Evolutionary conservation across 2,113 vertebrate species (phyloP).

Genomic region (Pterocles orientalis): DNA sequence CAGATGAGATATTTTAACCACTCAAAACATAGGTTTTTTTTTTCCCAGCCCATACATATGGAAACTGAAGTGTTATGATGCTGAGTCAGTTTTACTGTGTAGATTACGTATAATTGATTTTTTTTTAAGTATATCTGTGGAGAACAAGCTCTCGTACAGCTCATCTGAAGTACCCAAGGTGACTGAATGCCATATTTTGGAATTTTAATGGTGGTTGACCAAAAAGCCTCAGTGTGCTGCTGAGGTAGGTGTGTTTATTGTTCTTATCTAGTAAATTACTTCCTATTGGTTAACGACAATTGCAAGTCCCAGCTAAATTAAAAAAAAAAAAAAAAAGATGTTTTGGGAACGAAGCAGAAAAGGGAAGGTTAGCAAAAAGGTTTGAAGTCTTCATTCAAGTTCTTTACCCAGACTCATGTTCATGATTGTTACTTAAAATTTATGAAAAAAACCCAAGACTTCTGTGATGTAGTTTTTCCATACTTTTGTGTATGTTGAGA

Average conservation of each 20-base stretch:
- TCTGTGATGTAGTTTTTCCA: background rate
- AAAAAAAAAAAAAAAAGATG: background rate
- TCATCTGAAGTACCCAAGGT: background rate
- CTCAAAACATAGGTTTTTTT: background rate
- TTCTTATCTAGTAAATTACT: background rate
- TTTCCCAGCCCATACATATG: background rate
- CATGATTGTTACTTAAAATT: background rate
- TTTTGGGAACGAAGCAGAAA: constrained; percentile 14
- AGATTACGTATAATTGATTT: background rate
- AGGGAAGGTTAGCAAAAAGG: background rate
- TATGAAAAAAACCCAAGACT: background rate
- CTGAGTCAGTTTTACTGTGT: background rate
- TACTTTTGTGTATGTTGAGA: background rate
- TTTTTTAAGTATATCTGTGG: background rate
- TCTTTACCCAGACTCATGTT: background rate
- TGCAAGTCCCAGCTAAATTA: background rate
- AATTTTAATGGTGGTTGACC: background rate
- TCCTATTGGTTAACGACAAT: accelerated
- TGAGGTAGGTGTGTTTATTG: background rate
- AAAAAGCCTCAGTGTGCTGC: background rate
- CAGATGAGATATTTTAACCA: background rate
- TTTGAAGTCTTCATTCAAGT: background rate
- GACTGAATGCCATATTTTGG: background rate
- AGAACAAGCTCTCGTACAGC: background rate
- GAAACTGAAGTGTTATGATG: background rate